Evolutionary conservation across 2,888 invertebrate species (phyloP).

Genomic region (Luffia ferchaultella): DNA sequence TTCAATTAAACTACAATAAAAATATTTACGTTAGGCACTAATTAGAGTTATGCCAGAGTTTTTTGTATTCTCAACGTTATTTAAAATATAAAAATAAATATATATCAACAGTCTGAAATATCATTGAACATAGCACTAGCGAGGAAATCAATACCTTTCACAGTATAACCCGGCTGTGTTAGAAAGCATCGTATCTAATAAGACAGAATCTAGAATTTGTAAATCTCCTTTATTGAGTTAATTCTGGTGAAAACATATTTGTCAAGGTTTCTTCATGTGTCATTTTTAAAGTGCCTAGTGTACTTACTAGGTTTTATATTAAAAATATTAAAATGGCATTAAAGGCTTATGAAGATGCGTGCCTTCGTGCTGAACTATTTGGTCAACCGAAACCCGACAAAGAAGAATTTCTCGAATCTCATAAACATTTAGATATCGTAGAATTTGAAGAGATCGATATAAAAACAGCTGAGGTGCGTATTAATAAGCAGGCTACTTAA

Average conservation of each 20-base stretch:
- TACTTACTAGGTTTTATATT: no score
- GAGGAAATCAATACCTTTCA: constrained; percentile 28
- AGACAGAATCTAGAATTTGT: not conserved
- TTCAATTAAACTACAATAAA: no score
- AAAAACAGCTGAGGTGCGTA: constrained; percentile 40
- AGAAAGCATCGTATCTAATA: not conserved
- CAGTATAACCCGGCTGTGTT: constrained; percentile 15
- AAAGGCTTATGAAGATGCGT: constrained; percentile 78
- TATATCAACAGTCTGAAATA: no score
- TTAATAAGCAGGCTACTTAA: not conserved
- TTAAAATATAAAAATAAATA: no score
- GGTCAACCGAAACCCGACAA: constrained; percentile 74
- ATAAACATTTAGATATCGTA: constrained; percentile 59
- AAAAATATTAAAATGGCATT: constrained; percentile 53
- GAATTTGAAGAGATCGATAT: constrained; percentile 63
- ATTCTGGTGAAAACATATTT: not conserved
- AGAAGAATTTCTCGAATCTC: constrained; percentile 70
- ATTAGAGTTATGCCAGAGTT: no score
- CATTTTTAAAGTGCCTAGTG: no score
- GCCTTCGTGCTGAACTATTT: constrained; percentile 80
- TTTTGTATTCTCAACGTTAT: no score
- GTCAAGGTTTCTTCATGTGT: not conserved
- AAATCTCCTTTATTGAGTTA: not conserved
- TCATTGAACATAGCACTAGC: no score
- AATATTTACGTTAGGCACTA: no score